phyloP scores from a whole-genome alignment of 1,140 invertebrate species.

The Asbolus verrucosus region DNA sequence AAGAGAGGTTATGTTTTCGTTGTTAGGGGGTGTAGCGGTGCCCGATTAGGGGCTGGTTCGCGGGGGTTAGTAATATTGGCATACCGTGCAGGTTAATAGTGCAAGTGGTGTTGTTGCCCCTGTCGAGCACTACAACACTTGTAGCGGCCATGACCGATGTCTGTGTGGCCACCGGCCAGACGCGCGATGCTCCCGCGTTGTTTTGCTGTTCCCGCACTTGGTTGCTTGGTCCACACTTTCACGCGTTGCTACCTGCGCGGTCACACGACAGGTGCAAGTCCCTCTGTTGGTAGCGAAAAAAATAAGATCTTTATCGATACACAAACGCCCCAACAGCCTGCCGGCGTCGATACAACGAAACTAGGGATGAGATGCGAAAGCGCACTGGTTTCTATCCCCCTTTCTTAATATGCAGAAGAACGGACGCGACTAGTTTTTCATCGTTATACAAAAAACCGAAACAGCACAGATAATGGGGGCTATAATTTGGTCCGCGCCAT shows the following conservation, averaged over 20 bases:
- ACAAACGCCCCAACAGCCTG: conserved; percentile 19
- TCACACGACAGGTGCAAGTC: conserved; percentile 61
- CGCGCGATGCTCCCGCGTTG: conserved; percentile 53
- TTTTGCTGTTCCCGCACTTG: conserved; percentile 53
- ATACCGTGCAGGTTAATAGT: conserved; percentile 94
- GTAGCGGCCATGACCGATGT: conserved; percentile 76
- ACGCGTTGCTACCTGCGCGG: conserved; percentile 61
- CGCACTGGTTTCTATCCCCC: conserved; percentile 45
- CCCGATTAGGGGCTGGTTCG: neutral
- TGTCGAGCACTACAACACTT: conserved; percentile 91
- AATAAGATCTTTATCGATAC: conserved; percentile 47
- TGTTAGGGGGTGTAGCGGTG: conserved; percentile 41
- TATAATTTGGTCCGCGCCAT: neutral
- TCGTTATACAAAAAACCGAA: conserved; percentile 57
- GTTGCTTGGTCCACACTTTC: conserved; percentile 52
- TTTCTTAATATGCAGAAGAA: conserved; percentile 54
- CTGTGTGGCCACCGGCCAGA: conserved; percentile 50
- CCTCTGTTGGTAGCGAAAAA: conserved; percentile 63
- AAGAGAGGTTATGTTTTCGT: conserved; percentile 60
- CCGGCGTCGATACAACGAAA: conserved; percentile 33
- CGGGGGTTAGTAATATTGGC: conserved; percentile 61
- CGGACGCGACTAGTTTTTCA: conserved; percentile 61
- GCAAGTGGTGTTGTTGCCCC: conserved; percentile 95
- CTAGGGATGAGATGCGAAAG: conserved; percentile 43
- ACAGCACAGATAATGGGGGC: conserved; percentile 48